phyloP scores from a whole-genome alignment of 2,113 vertebrate genomes.

The Damaliscus lunatus region DNA sequence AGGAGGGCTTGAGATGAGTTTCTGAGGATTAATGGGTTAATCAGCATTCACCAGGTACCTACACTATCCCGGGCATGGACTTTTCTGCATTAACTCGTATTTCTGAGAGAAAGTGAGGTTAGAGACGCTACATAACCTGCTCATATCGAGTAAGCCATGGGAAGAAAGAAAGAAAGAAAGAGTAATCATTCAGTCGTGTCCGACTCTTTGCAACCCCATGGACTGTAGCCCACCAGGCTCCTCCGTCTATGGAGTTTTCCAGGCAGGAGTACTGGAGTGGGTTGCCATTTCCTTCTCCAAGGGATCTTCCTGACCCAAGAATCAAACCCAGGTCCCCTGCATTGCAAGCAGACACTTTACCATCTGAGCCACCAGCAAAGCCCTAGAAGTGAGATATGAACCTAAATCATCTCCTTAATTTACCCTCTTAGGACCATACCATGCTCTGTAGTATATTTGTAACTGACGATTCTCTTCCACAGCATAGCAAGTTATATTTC shows the following conservation, averaged over 20 bases:
- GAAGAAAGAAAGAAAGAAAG: neutral
- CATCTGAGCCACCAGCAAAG: neutral
- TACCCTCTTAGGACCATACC: neutral
- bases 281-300: neutral
- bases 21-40: neutral
- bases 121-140: neutral
- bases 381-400: neutral
- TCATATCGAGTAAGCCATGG: neutral
- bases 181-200: neutral
- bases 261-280: neutral
- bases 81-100: neutral
- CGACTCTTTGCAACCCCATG: neutral
- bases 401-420: neutral
- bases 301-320: neutral
- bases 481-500: neutral
- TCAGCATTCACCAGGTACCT: neutral
- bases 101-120: neutral
- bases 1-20: neutral
- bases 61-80: rapidly evolving
- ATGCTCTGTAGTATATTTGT: neutral
- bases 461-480: neutral
- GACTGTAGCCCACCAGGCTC: neutral
- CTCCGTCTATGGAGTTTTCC: neutral
- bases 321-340: neutral
- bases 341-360: neutral